Evolutionary conservation across 2,888 invertebrate species (phyloP).

Genomic region (Kuschelorhynchus macadamiae): DNA sequence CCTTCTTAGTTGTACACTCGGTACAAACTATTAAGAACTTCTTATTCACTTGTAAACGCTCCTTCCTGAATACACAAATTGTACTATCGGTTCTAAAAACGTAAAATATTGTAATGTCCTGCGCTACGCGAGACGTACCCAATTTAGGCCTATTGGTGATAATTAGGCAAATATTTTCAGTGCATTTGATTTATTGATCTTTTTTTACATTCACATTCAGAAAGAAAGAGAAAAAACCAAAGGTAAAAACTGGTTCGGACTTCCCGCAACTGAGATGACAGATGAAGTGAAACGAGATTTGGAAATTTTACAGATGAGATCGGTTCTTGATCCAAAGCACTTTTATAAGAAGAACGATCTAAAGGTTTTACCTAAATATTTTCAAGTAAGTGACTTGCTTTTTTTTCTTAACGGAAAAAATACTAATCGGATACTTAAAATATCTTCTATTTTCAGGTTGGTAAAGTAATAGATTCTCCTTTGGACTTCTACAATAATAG

Average conservation of each 20-base stretch:
- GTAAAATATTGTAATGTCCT: no score
- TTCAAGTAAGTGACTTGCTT: constrained; percentile 85
- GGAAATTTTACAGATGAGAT: constrained; percentile 92
- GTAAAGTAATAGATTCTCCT: constrained; percentile 86
- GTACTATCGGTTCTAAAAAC: no score
- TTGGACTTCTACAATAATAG: constrained; percentile 90
- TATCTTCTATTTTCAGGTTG: constrained; percentile 72
- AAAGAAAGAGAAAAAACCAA: constrained; percentile 84
- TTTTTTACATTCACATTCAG: constrained; percentile 65
- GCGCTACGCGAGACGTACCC: no score
- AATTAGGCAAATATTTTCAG: no score
- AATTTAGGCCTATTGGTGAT: no score
- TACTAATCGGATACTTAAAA: no score
- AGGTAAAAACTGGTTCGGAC: constrained; percentile 90
- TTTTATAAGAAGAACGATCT: constrained; percentile 96
- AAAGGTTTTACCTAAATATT: constrained; percentile 91
- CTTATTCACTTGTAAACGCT: no score
- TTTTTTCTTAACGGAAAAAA: no score
- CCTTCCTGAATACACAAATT: no score
- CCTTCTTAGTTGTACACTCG: no score
- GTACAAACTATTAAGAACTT: no score
- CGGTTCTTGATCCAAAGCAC: constrained; percentile 90
- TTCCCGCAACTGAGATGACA: constrained; percentile 91
- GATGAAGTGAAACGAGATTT: constrained; percentile 91
- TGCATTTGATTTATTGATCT: no score